These are phyloP conservation scores for Drosophila azteca DNA, from an alignment of 1,140 invertebrate species.

Conservation along the genomic window DNA sequence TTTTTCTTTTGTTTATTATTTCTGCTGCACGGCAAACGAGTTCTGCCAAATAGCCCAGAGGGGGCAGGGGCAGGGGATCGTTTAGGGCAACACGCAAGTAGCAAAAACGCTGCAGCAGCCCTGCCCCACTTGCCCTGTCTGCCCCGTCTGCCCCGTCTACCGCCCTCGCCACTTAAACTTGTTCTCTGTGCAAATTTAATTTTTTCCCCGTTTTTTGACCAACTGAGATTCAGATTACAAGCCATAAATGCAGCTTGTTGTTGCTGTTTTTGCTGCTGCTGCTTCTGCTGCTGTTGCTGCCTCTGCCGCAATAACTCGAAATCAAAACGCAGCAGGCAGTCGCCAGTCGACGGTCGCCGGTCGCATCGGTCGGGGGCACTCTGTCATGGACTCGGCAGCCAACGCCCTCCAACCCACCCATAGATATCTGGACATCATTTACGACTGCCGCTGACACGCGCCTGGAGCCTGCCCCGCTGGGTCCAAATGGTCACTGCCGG, in stretches of 20 bases:
- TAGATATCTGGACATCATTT: slow-evolving; percentile 67
- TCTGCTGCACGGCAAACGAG: slow-evolving; percentile 64
- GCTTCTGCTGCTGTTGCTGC: slow-evolving; percentile 17
- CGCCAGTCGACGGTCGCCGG: slow-evolving; percentile 5
- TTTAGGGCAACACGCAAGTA: slow-evolving; percentile 37
- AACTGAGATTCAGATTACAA: slow-evolving; percentile 75
- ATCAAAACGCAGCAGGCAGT: slow-evolving; percentile 72
- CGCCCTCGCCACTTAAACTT: slow-evolving; percentile 66
- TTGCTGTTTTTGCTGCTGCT: slow-evolving; percentile 18
- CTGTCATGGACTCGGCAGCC: slow-evolving; percentile 59
- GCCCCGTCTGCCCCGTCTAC: background rate
- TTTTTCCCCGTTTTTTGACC: slow-evolving; percentile 64
- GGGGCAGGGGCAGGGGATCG: slow-evolving; percentile 16
- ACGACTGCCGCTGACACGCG: slow-evolving; percentile 75
- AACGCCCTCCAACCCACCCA: slow-evolving; percentile 55
- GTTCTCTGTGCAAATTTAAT: slow-evolving; percentile 77
- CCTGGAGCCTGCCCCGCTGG: slow-evolving; percentile 60
- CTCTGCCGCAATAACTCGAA: slow-evolving; percentile 70
- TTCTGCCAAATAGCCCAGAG: slow-evolving; percentile 64
- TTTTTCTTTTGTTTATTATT: slow-evolving; percentile 35
- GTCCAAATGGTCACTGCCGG: slow-evolving; percentile 44
- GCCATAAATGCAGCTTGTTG: slow-evolving; percentile 57
- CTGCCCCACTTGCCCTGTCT: background rate
- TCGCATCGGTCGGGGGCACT: slow-evolving; percentile 40
- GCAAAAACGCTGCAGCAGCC: slow-evolving; percentile 39